Evolutionary conservation across 2,888 invertebrate genomes (phyloP).

Genomic region (Pristionchus mayeri): DNA sequence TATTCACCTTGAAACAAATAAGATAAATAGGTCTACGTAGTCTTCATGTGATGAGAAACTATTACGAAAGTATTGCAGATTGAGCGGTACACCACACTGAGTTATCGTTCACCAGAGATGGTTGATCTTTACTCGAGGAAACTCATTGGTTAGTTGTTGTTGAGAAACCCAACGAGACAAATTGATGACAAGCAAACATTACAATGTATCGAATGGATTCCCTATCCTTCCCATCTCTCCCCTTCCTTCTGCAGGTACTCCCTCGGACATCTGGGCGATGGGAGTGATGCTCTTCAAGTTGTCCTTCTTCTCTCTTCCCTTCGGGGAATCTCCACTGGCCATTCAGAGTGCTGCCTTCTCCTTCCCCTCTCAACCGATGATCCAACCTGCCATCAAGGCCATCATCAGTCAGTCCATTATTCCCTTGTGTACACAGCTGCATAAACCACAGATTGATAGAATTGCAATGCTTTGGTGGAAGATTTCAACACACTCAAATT

Average conservation of each 20-base stretch:
- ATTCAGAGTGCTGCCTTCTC: constrained; percentile 90
- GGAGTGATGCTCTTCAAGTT: constrained; percentile 91
- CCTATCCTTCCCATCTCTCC: neutral
- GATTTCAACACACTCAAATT: neutral
- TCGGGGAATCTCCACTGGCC: constrained; percentile 92
- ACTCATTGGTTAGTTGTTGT: constrained; percentile 82
- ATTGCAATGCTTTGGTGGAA: neutral
- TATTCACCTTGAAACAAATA: constrained; percentile 89
- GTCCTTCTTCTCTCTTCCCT: constrained; percentile 90
- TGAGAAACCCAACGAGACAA: no score
- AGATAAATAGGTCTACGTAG: no score
- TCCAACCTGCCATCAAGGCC: constrained; percentile 84
- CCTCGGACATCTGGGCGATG: constrained; percentile 81
- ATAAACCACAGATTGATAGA: no score
- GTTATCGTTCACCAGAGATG: constrained; percentile 93
- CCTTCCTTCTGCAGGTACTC: constrained; percentile 58
- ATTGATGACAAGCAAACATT: no score
- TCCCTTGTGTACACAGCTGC: neutral
- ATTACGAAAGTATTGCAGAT: constrained; percentile 78
- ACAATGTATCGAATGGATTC: neutral
- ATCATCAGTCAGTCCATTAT: constrained; percentile 82
- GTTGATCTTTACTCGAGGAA: constrained; percentile 89
- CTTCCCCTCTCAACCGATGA: constrained; percentile 86
- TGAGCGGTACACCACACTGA: constrained; percentile 86
- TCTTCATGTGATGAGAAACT: no score